Evolutionary conservation across 2,888 invertebrate species (phyloP).

Genomic region (Andrena haemorrhoa): DNA sequence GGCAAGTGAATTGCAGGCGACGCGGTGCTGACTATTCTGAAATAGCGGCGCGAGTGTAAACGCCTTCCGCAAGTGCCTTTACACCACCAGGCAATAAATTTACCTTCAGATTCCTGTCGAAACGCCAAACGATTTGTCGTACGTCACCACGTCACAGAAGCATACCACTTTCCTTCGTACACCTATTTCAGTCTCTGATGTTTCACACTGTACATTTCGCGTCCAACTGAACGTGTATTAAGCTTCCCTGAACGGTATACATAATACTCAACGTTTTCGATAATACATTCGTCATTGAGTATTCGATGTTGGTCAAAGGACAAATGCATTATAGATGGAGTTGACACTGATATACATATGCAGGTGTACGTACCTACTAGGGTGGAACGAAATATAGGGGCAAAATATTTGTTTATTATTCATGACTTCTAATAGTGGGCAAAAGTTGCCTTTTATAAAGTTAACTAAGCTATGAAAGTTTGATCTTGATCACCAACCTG

Average conservation of each 20-base stretch:
- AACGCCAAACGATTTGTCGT: slow-evolving; percentile 79
- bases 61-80: slow-evolving; percentile 59
- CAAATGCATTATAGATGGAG: background rate
- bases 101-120: slow-evolving; percentile 73
- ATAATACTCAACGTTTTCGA: background rate
- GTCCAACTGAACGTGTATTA: slow-evolving; percentile 22
- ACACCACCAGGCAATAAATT: slow-evolving; percentile 74
- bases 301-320: background rate
- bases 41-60: slow-evolving; percentile 44
- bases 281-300: background rate
- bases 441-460: too few species aligned
- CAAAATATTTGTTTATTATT: too few species aligned
- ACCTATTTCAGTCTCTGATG: slow-evolving; percentile 57
- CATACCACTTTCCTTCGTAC: slow-evolving; percentile 62
- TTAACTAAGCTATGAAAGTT: too few species aligned
- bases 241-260: background rate
- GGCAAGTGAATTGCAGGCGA: slow-evolving; percentile 31
- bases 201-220: slow-evolving; percentile 49
- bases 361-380: too few species aligned
- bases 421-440: too few species aligned
- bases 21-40: slow-evolving; percentile 50
- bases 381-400: too few species aligned
- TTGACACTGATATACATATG: background rate
- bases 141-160: slow-evolving; percentile 68
- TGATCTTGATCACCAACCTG: too few species aligned